These are phyloP conservation scores for Lacerta bilineata DNA, from an alignment of 2,797 vertebrate genomes.

Conservation along the genomic window DNA sequence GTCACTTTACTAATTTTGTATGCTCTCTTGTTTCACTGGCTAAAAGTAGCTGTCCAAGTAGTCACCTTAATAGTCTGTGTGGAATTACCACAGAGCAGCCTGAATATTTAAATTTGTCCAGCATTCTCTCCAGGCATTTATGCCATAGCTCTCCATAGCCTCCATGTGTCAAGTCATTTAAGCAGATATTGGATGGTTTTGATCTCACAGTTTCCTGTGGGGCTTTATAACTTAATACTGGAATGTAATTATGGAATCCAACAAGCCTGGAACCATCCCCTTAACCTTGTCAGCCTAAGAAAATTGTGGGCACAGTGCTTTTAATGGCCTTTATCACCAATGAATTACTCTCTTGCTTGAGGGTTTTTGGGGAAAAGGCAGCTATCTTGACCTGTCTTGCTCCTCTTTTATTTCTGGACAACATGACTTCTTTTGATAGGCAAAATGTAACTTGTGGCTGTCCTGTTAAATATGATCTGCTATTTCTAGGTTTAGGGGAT, in stretches of 20 bases:
- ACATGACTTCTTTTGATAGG: constrained; percentile 23
- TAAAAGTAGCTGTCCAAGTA: neutral
- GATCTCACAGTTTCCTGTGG: constrained; percentile 47
- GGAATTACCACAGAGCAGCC: neutral
- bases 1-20: neutral
- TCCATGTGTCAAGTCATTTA: constrained; percentile 46
- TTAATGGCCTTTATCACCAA: constrained; percentile 48
- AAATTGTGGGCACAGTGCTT: constrained; percentile 34
- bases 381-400: constrained; percentile 28
- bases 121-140: constrained; percentile 27
- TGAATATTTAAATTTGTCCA: constrained; percentile 35
- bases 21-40: neutral
- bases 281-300: constrained; percentile 46
- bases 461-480: neutral
- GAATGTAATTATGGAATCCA: constrained; percentile 53
- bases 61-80: neutral
- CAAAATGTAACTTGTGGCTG: neutral
- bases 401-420: constrained; percentile 38
- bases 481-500: constrained; percentile 7
- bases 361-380: constrained; percentile 34
- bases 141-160: constrained; percentile 27
- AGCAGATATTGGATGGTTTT: constrained; percentile 45
- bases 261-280: constrained; percentile 46
- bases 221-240: constrained; percentile 50
- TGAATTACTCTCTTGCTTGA: constrained; percentile 45